These are phyloP conservation scores for Drosophila nasuta DNA, from an alignment of 1,140 invertebrate genomes.

Conservation along the genomic window DNA sequence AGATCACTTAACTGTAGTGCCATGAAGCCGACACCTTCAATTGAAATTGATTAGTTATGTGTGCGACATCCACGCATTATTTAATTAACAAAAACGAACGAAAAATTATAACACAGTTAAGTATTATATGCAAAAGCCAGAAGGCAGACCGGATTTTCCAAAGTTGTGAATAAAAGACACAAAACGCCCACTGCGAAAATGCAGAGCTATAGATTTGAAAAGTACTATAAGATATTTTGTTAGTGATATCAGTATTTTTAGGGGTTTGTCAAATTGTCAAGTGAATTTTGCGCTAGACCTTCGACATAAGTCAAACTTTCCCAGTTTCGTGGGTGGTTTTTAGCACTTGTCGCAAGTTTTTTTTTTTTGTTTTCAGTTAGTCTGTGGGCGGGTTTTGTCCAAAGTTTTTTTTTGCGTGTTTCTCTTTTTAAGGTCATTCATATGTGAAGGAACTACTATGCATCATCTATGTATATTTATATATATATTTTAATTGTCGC, in stretches of 20 bases:
- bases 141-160: conserved; percentile 17
- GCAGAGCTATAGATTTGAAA: conserved; percentile 6
- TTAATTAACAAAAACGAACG: conserved; percentile 41
- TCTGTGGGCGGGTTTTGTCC: conserved; percentile 16
- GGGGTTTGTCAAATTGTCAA: conserved; percentile 40
- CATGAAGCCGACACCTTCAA: conserved; percentile 63
- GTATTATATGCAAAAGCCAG: conserved; percentile 12
- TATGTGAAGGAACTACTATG: conserved; percentile 7
- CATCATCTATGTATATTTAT: not conserved
- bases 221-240: not conserved
- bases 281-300: conserved; percentile 37
- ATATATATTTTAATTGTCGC: conserved; percentile 9
- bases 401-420: conserved; percentile 33
- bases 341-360: conserved; percentile 27
- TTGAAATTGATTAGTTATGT: conserved; percentile 72
- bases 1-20: conserved; percentile 24
- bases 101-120: conserved; percentile 12
- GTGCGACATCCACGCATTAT: conserved; percentile 50
- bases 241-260: conserved; percentile 15
- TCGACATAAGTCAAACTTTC: conserved; percentile 39
- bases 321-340: conserved; percentile 49
- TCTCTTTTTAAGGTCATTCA: conserved; percentile 32
- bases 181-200: conserved; percentile 1
- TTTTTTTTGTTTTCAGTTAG: conserved; percentile 2
- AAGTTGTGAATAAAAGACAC: not conserved